Percentiles rank a stretch among this genome's conserved stretches.
Evolutionary conservation across 2,797 vertebrate genomes (phyloP).

Genomic region (Xiphophorus birchmanni): DNA sequence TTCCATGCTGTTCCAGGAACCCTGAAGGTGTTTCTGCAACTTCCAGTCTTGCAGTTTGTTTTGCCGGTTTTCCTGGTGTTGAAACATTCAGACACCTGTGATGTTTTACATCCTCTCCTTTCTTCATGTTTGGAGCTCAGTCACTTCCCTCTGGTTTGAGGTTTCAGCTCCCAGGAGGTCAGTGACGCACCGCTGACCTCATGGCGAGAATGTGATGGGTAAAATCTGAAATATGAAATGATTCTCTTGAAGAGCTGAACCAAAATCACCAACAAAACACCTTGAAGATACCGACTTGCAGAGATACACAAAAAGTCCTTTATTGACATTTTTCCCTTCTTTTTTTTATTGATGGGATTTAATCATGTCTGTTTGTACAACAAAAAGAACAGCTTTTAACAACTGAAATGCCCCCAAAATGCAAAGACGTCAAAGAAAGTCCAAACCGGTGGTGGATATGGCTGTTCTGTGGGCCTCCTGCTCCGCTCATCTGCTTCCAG

Average conservation of each 20-base stretch:
- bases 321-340: constrained; percentile 87
- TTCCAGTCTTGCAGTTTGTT: background rate
- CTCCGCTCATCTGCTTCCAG: constrained; percentile 67
- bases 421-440: constrained; percentile 75
- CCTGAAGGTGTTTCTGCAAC: background rate
- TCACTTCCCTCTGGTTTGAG: background rate
- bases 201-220: background rate
- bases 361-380: constrained; percentile 90
- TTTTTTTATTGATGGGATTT: constrained; percentile 86
- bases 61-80: background rate
- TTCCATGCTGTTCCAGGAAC: background rate
- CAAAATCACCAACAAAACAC: background rate
- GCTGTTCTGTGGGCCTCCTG: constrained; percentile 37
- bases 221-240: background rate
- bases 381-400: constrained; percentile 89
- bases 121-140: background rate
- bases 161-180: background rate
- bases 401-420: constrained; percentile 69
- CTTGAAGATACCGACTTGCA: constrained; percentile 61
- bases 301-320: constrained; percentile 91
- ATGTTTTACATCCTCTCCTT: background rate
- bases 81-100: background rate
- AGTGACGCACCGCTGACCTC: background rate
- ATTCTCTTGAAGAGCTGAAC: background rate
- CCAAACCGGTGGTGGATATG: constrained; percentile 58